Evolutionary conservation across 2,888 invertebrate genomes (phyloP).

Genomic region (Onchidella celtica): DNA sequence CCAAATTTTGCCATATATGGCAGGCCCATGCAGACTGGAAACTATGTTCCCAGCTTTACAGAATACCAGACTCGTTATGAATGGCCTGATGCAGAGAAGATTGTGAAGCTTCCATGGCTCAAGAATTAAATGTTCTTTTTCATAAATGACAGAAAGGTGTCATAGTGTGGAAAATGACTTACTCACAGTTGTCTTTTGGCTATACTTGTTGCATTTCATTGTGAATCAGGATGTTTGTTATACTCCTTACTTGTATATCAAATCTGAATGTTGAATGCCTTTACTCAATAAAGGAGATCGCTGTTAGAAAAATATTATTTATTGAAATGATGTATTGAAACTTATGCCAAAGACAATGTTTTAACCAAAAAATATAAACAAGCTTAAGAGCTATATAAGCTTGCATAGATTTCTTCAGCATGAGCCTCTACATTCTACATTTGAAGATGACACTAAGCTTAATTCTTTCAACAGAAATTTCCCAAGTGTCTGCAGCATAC

Average conservation of each 20-base stretch:
- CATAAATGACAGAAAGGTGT: neutral
- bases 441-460: too few relatives aligned
- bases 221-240: neutral
- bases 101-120: slow-evolving; percentile 76
- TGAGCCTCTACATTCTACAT: too few relatives aligned
- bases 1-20: slow-evolving; percentile 76
- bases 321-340: too few relatives aligned
- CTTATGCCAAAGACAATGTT: too few relatives aligned
- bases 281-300: too few relatives aligned
- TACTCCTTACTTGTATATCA: too few relatives aligned
- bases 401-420: too few relatives aligned
- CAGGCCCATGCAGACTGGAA: slow-evolving; percentile 68
- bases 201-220: neutral
- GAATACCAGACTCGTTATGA: slow-evolving; percentile 78
- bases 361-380: too few relatives aligned
- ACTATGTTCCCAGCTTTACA: slow-evolving; percentile 64
- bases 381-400: too few relatives aligned
- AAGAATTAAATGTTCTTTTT: slow-evolving; percentile 34
- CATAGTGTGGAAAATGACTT: neutral
- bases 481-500: too few relatives aligned
- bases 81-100: slow-evolving; percentile 77
- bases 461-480: too few relatives aligned
- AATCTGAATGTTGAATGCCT: neutral
- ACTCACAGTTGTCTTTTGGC: neutral
- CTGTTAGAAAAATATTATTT: too few relatives aligned